Evolutionary conservation across 2,888 invertebrate genomes (phyloP), one percentile per base, ranked within the genome.

Genomic region (Lampropteryx suffumata): DNA sequence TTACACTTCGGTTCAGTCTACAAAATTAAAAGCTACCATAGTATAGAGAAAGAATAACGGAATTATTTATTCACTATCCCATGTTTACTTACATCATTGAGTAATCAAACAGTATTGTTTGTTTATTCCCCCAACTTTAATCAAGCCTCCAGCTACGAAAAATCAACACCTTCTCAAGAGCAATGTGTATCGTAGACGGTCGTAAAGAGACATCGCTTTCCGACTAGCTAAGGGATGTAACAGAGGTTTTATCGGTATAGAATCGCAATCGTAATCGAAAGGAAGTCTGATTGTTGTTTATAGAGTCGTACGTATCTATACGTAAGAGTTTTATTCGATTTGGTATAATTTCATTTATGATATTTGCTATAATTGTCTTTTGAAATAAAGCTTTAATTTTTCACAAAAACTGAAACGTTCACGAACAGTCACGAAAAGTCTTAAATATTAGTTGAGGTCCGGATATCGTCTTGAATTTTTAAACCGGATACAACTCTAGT

Each of bases 131-230:
- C 48, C 26, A 43, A 52, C 47, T 58, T 54, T 54, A 61, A 61
- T 61, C 56, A 61, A 50, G 58, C 50, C 44, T 48, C 40, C 45
- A 56, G 56, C 55, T 24, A 42, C 45, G 41, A 46, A 51, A 56
- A 54, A 58, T 54, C 55, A 61, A 58, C 58, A 58, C 45, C 55
- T 47, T 30, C 50, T 50, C 48, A 54, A 61, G 58, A 50, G 58
- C 55, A 56, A 37, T 50, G 57, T 49, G 54, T 49, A 54, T 49
- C 47, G 45, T 54, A 57, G 57, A 55, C 53, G 49, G 52, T 56
- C 54, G 55, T 54, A 58, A 57, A 49, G 55, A 59, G 55, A 32
- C 54, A 36, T 49, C 47, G 42, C 17, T 33, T 39, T 11, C 35
- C 44, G 34, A 13, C 55, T 40, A 13, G 48, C 24, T 14, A 29